A percentile compares a stretch with the other conserved stretches of the same genome.
Conservation (phyloP, 2,888 invertebrate species). For the Pristionchus arcanus region DNA sequence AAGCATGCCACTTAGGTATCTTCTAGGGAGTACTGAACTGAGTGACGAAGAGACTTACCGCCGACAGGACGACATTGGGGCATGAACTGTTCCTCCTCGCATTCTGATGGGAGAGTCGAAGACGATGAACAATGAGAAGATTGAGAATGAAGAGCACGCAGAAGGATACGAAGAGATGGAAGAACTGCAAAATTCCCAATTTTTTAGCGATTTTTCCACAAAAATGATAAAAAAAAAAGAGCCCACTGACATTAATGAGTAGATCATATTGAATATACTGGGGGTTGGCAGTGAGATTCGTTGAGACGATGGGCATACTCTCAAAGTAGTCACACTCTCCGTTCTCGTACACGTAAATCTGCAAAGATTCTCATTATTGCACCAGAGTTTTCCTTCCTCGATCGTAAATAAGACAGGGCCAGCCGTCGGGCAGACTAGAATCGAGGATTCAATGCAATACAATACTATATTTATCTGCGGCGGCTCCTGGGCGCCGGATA, state of each 20-base stretch:
- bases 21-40: not conserved
- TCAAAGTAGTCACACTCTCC: constrained; percentile 54
- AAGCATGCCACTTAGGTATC: not conserved
- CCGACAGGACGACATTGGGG: constrained; percentile 54
- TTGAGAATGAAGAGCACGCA: constrained; percentile 68
- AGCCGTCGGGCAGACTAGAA: too few species aligned
- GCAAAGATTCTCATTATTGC: not conserved
- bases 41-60: not conserved
- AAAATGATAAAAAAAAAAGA: too few species aligned
- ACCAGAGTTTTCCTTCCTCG: not conserved
- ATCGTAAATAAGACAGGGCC: too few species aligned
- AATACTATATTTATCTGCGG: too few species aligned
- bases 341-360: constrained; percentile 24
- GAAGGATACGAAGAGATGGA: constrained; percentile 72
- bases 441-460: not conserved
- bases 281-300: constrained; percentile 16
- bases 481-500: too few species aligned
- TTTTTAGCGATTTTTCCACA: not conserved
- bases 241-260: not conserved
- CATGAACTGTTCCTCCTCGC: constrained; percentile 68
- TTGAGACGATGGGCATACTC: constrained; percentile 12
- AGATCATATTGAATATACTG: constrained; percentile 44
- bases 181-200: constrained; percentile 63
- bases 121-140: constrained; percentile 66
- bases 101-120: constrained; percentile 66